Evolutionary conservation across 2,888 invertebrate species (phyloP), one percentile per base, ranked within the genome.

Genomic region (Phortica magna): DNA sequence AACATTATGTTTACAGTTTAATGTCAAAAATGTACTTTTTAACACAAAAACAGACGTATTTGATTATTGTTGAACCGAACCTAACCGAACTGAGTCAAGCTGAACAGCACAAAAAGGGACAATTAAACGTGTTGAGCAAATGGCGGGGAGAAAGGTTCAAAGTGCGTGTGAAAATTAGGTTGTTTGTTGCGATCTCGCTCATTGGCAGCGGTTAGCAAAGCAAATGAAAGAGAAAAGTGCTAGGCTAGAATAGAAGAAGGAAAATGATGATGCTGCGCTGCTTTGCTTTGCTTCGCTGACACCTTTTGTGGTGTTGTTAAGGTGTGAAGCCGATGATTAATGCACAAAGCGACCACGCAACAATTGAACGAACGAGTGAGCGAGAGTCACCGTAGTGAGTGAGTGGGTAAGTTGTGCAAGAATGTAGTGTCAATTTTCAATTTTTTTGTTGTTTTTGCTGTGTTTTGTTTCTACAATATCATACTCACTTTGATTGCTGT

Each of bases 11-110:
- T 85, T 84, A 88, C 88, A 88, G 84, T 89, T 89, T 90, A 82
- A 86, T 90, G 89, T 88, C 89, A 87, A 89, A 90, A 90, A 90
- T 81, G 82, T 79, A 80, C 82, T 89, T 90, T 90, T 90, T 90
- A 83, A 85, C 83, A 83, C 86, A 80, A 89, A 90, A 90, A 84
- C 70, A 7, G 53, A 78, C 79, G 14, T 59, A 79, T 81, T 78
- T 79, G 82, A 83, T 82, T 81, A 76, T 80, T 80, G 76, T 82
- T 83, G 59, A 59, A 59, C 10, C 19, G 59, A 59, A 59, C 17
- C 59, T 12, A 39, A 76, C 75, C 73, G 77, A 74, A 72, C 78
- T 75, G 65, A 73, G 73, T 10, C 43, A 10, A 43, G 10, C 43
- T 43, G 48, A 9, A 14, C 2, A 2, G 48, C 7, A 14, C 14